Evolutionary conservation across 2,113 vertebrate genomes (phyloP).

Genomic region (Apteryx mantelli): DNA sequence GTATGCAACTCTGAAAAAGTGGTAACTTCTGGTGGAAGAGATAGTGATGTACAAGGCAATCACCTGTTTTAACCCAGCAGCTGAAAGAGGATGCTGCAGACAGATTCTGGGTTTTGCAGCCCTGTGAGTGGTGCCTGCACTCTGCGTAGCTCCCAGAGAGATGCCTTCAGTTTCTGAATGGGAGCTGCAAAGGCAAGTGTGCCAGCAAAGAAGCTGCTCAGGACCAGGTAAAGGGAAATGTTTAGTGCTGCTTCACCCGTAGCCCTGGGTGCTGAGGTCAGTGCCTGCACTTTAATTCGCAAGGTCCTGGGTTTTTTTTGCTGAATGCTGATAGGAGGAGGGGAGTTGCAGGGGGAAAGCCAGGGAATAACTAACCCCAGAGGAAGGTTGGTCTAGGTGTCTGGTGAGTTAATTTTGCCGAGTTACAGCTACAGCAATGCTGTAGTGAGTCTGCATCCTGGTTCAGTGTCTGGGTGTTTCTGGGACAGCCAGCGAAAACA

Average conservation of each 20-base stretch:
- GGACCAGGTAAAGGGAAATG: neutral
- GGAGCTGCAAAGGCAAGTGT: neutral
- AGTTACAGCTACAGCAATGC: neutral
- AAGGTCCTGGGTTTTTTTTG: neutral
- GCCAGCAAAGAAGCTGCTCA: neutral
- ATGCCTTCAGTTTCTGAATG: neutral
- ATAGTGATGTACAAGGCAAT: neutral
- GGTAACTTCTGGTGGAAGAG: neutral
- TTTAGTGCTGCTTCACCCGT: neutral
- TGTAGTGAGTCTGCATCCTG: neutral
- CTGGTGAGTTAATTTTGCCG: neutral
- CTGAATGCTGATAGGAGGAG: accelerated
- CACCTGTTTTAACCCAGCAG: neutral
- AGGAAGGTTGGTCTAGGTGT: neutral
- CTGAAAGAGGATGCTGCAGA: neutral
- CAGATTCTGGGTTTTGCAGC: neutral
- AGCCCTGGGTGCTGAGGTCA: neutral
- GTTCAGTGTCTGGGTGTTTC: neutral
- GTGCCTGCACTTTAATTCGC: neutral
- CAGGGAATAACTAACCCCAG: neutral
- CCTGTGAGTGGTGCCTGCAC: accelerated
- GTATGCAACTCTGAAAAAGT: neutral
- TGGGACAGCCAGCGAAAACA: neutral
- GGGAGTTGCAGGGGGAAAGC: neutral
- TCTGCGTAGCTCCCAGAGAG: neutral